phyloP scores from a whole-genome alignment of 2,888 invertebrate genomes.

The Eupithecia pulchellata region DNA sequence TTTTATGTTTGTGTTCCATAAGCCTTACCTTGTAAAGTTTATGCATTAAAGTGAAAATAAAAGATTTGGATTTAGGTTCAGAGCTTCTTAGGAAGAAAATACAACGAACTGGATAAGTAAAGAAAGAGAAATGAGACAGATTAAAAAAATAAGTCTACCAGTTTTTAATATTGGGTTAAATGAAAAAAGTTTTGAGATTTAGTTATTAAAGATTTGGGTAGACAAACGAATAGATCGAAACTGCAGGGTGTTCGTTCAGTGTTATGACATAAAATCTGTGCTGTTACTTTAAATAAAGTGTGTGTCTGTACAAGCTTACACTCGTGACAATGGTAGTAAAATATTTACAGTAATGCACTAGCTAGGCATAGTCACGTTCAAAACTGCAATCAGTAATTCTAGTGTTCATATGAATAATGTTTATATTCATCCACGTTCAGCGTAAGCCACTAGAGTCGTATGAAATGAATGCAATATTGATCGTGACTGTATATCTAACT shows the following conservation, averaged over 20 bases:
- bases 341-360: conserved; percentile 59
- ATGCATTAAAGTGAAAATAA: background rate
- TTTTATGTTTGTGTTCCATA: background rate
- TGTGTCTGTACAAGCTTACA: conserved; percentile 38
- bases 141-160: conserved; percentile 18
- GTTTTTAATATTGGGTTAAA: conserved; percentile 14
- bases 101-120: background rate
- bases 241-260: conserved; percentile 33
- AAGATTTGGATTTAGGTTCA: background rate
- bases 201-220: conserved; percentile 9
- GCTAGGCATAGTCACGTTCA: conserved; percentile 45
- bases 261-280: conserved; percentile 37
- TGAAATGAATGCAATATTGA: conserved; percentile 2
- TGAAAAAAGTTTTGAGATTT: conserved; percentile 24
- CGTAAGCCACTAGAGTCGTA: background rate
- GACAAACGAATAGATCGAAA: conserved; percentile 29
- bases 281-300: conserved; percentile 37
- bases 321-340: conserved; percentile 32
- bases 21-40: conserved; percentile 6
- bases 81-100: background rate
- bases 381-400: conserved; percentile 5
- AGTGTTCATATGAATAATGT: background rate
- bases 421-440: background rate
- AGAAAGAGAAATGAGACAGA: background rate
- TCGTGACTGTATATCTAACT: conserved; percentile 45